Evolutionary conservation across 2,888 invertebrate species (phyloP).

Genomic region (Adelphocoris suturalis): DNA sequence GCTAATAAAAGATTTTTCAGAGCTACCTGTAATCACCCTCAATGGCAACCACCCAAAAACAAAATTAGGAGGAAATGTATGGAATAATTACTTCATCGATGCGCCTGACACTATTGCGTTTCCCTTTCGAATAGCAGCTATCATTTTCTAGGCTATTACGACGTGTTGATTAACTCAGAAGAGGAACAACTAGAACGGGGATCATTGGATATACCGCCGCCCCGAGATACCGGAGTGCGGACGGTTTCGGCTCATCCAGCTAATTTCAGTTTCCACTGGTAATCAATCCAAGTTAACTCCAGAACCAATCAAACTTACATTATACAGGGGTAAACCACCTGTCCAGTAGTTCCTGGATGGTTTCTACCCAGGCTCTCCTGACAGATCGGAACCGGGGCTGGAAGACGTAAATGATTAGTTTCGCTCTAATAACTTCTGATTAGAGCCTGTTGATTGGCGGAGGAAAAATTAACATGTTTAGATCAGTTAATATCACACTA

Average conservation of each 20-base stretch:
- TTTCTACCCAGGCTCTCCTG: not conserved
- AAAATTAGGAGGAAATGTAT: too few species aligned
- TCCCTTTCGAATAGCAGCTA: not conserved
- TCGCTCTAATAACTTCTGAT: not conserved
- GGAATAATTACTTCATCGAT: too few species aligned
- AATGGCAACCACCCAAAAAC: too few species aligned
- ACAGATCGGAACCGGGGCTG: not conserved
- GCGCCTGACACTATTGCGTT: too few species aligned
- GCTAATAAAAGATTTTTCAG: too few species aligned
- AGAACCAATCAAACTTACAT: slow-evolving; percentile 31
- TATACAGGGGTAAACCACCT: not conserved
- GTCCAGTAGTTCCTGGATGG: not conserved
- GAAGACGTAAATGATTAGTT: not conserved
- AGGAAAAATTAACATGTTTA: too few species aligned
- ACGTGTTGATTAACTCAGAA: not conserved
- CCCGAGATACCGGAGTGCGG: not conserved
- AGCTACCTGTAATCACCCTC: too few species aligned
- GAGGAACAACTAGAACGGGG: not conserved
- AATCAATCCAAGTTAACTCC: slow-evolving; percentile 30
- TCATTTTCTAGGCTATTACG: slow-evolving; percentile 20
- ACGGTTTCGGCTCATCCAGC: not conserved
- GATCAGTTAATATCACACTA: too few species aligned
- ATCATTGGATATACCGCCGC: not conserved
- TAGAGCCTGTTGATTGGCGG: not conserved
- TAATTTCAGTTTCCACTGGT: slow-evolving; percentile 3